These are phyloP conservation scores for Sycophaga agraensis DNA, from an alignment of 1,140 invertebrate genomes.

Conservation along the genomic window DNA sequence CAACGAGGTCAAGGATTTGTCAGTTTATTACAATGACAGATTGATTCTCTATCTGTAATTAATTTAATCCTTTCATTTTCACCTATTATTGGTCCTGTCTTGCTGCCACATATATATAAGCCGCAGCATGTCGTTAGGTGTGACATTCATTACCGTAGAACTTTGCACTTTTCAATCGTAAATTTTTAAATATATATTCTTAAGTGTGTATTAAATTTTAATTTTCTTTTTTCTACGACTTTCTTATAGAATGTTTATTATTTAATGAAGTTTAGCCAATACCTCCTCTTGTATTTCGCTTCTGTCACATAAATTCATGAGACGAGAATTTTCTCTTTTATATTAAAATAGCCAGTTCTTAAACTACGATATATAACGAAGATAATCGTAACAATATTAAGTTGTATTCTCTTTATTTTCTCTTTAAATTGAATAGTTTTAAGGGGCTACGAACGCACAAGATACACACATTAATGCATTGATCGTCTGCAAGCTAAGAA, in stretches of 20 bases:
- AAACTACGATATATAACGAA: constrained; percentile 22
- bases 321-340: constrained; percentile 1
- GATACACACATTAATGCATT: constrained; percentile 3
- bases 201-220: background rate
- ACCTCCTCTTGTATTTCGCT: background rate
- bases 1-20: constrained; percentile 3
- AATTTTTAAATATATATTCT: constrained; percentile 3
- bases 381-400: constrained; percentile 24
- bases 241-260: background rate
- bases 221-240: background rate
- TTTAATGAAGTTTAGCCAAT: background rate
- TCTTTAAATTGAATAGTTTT: constrained; percentile 19
- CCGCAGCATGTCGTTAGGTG: constrained; percentile 2
- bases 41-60: constrained; percentile 11
- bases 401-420: constrained; percentile 7
- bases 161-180: too few species aligned
- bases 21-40: constrained; percentile 1
- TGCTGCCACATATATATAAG: background rate
- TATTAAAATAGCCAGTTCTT: constrained; percentile 27
- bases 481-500: background rate
- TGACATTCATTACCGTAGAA: constrained; percentile 1
- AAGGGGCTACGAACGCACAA: constrained; percentile 23
- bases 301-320: background rate
- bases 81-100: constrained; percentile 25
- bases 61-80: constrained; percentile 14